Conservation (phyloP, 2,113 vertebrate species). For the Puffinus mauretanicus region DNA sequence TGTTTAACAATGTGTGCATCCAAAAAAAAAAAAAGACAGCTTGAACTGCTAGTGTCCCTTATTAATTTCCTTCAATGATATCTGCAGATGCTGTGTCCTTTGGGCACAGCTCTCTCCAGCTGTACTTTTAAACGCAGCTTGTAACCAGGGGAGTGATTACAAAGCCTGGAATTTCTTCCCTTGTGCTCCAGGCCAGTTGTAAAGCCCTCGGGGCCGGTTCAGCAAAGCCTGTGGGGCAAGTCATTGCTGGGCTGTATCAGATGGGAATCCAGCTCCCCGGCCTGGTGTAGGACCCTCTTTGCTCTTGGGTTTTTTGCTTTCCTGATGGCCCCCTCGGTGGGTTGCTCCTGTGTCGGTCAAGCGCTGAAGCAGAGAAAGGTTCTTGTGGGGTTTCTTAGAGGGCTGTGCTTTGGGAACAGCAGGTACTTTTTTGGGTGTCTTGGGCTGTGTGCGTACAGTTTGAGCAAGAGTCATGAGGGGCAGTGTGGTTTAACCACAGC, state of each 20-base stretch:
- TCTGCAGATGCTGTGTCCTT: neutral
- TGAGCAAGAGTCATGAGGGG: neutral
- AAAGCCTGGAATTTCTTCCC: neutral
- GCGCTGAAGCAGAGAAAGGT: neutral
- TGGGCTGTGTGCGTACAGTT: neutral
- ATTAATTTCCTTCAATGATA: neutral
- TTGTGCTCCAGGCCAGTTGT: neutral
- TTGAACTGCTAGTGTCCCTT: neutral
- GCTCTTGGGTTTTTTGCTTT: neutral
- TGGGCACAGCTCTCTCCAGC: neutral
- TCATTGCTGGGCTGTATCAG: neutral
- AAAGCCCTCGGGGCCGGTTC: neutral
- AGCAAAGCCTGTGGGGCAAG: neutral
- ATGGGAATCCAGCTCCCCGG: neutral
- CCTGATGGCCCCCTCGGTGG: accelerated
- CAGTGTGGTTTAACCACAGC: neutral
- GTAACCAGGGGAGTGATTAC: neutral
- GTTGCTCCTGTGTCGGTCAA: neutral
- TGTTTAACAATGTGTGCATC: neutral
- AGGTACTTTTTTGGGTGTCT: neutral
- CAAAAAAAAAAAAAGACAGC: neutral
- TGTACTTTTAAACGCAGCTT: neutral
- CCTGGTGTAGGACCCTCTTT: neutral
- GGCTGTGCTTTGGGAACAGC: neutral
- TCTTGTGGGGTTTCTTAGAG: neutral